Conservation (phyloP, 2,797 vertebrate species). For the Tokudaia muenninki region DNA sequence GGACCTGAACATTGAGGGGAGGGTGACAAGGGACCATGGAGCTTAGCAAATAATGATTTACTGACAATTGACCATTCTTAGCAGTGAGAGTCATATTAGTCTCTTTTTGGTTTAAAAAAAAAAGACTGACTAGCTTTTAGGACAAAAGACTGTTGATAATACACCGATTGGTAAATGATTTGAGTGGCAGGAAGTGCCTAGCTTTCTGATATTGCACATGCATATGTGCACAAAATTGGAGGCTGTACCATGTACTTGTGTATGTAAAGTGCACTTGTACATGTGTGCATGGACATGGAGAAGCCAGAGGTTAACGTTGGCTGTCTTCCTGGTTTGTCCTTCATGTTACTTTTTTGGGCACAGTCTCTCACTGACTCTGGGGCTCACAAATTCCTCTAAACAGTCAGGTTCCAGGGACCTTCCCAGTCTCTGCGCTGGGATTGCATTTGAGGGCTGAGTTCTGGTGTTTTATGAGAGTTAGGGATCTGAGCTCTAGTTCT, state of each 20-base stretch:
- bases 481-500: neutral
- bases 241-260: neutral
- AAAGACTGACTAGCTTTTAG: neutral
- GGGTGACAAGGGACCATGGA: neutral
- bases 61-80: neutral
- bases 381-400: neutral
- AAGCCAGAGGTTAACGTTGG: neutral
- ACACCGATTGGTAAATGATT: neutral
- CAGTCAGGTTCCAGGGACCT: neutral
- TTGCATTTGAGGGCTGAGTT: no score
- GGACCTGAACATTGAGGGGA: slow-evolving; percentile 44
- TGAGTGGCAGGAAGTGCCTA: neutral
- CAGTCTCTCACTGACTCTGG: neutral
- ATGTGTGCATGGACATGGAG: no score
- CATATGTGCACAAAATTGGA: neutral
- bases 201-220: neutral
- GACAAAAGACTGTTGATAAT: neutral
- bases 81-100: slow-evolving; percentile 13
- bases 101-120: neutral
- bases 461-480: neutral
- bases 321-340: neutral
- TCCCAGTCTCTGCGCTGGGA: neutral
- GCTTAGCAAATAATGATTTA: neutral
- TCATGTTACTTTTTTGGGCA: neutral
- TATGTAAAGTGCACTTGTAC: neutral